Base-by-base conservation (phyloP, 2,888 invertebrate species). In the Torymus tubicola region DNA sequence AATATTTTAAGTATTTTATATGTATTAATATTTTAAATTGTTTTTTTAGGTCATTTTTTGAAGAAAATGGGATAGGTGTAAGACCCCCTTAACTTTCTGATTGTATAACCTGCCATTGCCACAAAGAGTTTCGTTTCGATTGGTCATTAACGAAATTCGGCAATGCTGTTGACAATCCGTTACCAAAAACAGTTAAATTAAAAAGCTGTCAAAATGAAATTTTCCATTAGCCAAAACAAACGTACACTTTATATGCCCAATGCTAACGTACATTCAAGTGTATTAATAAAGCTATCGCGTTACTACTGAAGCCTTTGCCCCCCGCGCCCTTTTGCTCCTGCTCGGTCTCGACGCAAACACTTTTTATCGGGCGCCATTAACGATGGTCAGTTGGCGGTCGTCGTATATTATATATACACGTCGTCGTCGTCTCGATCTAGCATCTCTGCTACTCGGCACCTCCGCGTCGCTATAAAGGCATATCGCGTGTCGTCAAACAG, bases 401-500 rank as follows among this genome's bases (percentile, higher is more conserved):
- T 82, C 83, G 83, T 83, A 31, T 31, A 31, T 31, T 31, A 31
- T n/a, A n/a, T n/a, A n/a, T n/a, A n/a, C 3, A 31, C 84, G 84
- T 69, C 74, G 80, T 71, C 57, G 64, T 63, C 81, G 78, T 69
- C 74, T 55, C 21, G 11, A 31, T 31, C 53, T 78, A 50, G 52
- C 12, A 31, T 24, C 18, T 71, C 63, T 69, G 12, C 31, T 18
- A 8, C 31, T 70, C 81, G 61, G 57, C 55, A 55, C 77, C 50
- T 57, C 21, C 58, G 13, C 8, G 58, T 16, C 18, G 86, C 85
- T 83, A 84, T n/a, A n/a, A 87, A 88, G 86, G 85, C 84, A 85
- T 88, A 90, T 90, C 89, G 86, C 86, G 87, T 89, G 87, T 90
- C 89, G 87, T 88, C 89, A 90, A 90, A 90, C 89, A 90, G 88